Evolutionary conservation across 2,888 invertebrate species (phyloP), one percentile per base, ranked within the genome.

Genomic region (Chrysolina haemoptera): DNA sequence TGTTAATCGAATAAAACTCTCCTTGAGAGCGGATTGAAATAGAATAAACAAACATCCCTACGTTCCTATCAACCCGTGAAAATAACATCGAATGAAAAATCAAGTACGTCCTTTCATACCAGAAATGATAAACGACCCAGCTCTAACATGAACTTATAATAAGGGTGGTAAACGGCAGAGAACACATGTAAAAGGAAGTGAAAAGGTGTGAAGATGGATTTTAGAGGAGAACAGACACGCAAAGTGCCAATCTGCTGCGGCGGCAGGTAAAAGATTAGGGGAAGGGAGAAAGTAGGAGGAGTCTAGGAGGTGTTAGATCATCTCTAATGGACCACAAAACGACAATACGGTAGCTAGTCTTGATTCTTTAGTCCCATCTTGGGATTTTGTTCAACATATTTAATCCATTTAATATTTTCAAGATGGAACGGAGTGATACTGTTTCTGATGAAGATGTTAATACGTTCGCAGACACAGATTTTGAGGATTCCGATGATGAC

Each of bases 201-300:
- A 85, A 85, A 85, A 86, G 86, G 86, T 86, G 86, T 84, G 87
- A 86, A 86, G 86, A 86, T 86, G 84, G 85, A 86, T 86, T 85
- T 86, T 84, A 84, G 83, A 84, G 84, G 79, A 82, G 83, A 82
- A 84, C 85, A 83, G 85, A 85, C 87, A 87, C 87, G 87, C 87
- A 84, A 87, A 86, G 85, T 85, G 86, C 87, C 87, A 87, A 87
- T 87, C 87, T 87, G 85, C 83, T 81, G 82, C 84, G 85, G 81
- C 81, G 79, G 76, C 81, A 48, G 53, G 80, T 43, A 43, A 73
- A 59, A 66, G 41, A 35, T 64, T 41, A 46, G n/a, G 68, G 71
- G 73, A 70, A 68, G 71, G 76, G 76, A 68, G 75, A 70, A 76
- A 71, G 72, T 71, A 73, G 79, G 80, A 72, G 80, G 78, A 76